These are phyloP conservation scores for Pheosia gnoma DNA, from an alignment of 2,888 invertebrate species.

Conservation along the genomic window DNA sequence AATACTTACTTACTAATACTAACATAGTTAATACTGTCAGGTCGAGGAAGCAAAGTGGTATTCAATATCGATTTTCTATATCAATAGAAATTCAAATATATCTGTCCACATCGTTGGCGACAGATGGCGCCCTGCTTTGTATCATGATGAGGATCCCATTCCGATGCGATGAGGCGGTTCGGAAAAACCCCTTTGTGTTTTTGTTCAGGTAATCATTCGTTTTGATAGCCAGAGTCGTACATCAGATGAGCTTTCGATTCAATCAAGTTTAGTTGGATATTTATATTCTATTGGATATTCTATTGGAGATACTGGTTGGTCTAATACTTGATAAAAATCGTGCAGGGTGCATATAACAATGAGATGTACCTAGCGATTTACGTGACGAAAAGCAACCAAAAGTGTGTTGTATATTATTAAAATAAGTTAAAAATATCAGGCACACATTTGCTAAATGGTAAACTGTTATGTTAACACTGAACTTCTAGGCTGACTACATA, in stretches of 20 bases:
- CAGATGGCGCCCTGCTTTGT: conserved; percentile 35
- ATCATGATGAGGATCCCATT: conserved; percentile 32
- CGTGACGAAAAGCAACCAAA: too few relatives aligned
- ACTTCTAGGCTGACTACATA: too few relatives aligned
- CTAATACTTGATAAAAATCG: too few relatives aligned
- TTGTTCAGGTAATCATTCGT: conserved; percentile 25
- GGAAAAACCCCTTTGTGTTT: conserved; percentile 19
- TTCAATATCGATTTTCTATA: neutral
- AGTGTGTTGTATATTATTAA: too few relatives aligned
- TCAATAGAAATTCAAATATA: neutral
- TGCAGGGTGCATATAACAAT: too few relatives aligned
- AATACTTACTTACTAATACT: neutral
- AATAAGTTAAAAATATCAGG: too few relatives aligned
- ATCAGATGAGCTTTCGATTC: neutral
- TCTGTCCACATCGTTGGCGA: conserved; percentile 17
- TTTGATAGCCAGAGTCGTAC: conserved; percentile 8
- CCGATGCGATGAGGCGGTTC: conserved; percentile 15
- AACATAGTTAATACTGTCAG: neutral
- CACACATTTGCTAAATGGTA: too few relatives aligned
- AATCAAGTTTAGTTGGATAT: neutral
- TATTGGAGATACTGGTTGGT: too few relatives aligned
- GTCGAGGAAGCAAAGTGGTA: neutral
- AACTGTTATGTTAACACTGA: too few relatives aligned
- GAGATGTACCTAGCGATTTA: too few relatives aligned
- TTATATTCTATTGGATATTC: too few relatives aligned